Base-by-base conservation (phyloP, 2,113 vertebrate species). In the Cyphomyrus discorhynchus region DNA sequence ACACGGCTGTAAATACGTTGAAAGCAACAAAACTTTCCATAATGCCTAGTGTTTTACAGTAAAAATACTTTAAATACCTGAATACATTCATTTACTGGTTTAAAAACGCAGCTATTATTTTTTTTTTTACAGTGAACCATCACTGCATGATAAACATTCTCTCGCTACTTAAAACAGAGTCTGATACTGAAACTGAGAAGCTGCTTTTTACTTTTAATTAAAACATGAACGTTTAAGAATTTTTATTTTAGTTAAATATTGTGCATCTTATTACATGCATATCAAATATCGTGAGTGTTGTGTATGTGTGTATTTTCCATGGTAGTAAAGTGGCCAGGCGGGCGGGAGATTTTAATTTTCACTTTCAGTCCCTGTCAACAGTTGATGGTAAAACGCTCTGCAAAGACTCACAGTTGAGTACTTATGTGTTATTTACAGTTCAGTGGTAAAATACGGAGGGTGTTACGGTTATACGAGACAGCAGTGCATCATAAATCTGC, bases 301-400 rank as follows among this genome's bases (percentile, higher is more conserved):
- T 39, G 70, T 77, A 80, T 42, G 74, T 77, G 70, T 5, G 35
- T 80, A 35, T 80, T 80, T 80, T 80, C 35, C 31, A 80, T 39
- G 11, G 70, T 19, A 77, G 70, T 17, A 77, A 77, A 80, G 74
- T 42, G 74, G 35, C 15, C 35, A 80, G 15, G 35, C 17, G 86
- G 56, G 52, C 86, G 31, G 56, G 27, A 58, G 86, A 39, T 42
- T 56, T 88, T 88, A 45, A 88, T 88, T 88, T 88, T 88, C 87
- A 88, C 87, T 88, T 88, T 66, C 87, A 88, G 39, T 66, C 42
- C 42, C 27, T 66, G 50, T 62, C 87, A 46, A 62, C 24, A 42
- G 56, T 66, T 45, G 53, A 42, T n/a, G 87, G 50, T 45, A 39
- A 56, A 31, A 45, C 45, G 87, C 39, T 62, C 11, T 9, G 24